Evolutionary conservation across 92 coral and sea anemone species (phyloP).

Genomic region (Metridium senile): DNA sequence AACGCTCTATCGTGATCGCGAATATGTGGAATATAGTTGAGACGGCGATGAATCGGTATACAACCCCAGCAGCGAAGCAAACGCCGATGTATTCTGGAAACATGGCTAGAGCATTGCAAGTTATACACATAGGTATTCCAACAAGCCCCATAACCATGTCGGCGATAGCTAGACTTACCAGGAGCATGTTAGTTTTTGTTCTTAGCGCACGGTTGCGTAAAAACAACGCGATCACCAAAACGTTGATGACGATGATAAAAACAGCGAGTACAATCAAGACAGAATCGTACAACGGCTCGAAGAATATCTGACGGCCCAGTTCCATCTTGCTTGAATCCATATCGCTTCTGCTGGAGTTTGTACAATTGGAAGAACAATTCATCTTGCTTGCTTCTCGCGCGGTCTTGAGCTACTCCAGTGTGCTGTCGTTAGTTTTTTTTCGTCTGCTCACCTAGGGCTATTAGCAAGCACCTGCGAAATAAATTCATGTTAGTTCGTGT

Average conservation of each 20-base stretch:
- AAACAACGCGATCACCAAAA: slow-evolving; percentile 65
- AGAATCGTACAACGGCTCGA: slow-evolving; percentile 65
- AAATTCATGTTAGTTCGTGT: neutral
- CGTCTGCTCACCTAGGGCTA: neutral
- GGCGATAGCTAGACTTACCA: slow-evolving; percentile 69
- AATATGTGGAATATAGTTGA: slow-evolving; percentile 94
- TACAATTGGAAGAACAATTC: no score
- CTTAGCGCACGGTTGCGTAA: slow-evolving; percentile 57
- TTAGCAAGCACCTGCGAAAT: neutral
- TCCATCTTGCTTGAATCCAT: neutral
- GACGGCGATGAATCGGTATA: slow-evolving; percentile 87
- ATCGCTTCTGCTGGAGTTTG: no score
- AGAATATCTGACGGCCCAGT: slow-evolving; percentile 9
- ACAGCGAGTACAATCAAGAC: slow-evolving; percentile 64
- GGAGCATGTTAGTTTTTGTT: slow-evolving; percentile 77
- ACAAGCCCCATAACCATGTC: slow-evolving; percentile 78
- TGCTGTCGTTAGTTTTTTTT: neutral
- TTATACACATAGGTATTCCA: slow-evolving; percentile 67
- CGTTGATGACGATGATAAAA: slow-evolving; percentile 57
- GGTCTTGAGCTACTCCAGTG: neutral
- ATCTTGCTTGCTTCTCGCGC: no score
- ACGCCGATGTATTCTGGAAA: slow-evolving; percentile 46
- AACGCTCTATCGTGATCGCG: slow-evolving; percentile 87
- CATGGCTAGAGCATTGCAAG: slow-evolving; percentile 63
- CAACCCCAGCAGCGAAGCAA: slow-evolving; percentile 76